Evolutionary conservation across 2,888 invertebrate genomes (phyloP).

Genomic region (Tenthredo livida): DNA sequence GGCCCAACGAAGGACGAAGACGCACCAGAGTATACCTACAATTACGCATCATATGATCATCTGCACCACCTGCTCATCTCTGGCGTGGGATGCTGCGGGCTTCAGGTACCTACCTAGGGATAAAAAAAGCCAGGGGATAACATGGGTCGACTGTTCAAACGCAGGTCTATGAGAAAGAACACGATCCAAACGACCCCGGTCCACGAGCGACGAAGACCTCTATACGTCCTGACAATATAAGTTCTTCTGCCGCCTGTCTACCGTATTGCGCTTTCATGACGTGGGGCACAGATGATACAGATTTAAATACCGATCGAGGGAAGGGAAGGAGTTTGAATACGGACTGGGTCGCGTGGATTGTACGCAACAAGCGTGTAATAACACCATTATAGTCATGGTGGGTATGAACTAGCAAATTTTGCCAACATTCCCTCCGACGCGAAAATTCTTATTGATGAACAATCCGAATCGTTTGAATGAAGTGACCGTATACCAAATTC

Average conservation of each 20-base stretch:
- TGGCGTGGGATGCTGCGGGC: slow-evolving; percentile 63
- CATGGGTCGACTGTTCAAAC: slow-evolving; percentile 40
- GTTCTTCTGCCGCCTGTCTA: slow-evolving; percentile 24
- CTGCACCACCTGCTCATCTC: slow-evolving; percentile 69
- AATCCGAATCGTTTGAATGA: not conserved
- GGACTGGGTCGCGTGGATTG: not conserved
- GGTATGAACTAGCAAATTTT: not conserved
- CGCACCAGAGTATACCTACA: slow-evolving; percentile 24
- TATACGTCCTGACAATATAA: not conserved
- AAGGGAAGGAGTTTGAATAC: not conserved
- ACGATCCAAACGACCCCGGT: not conserved
- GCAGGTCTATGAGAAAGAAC: slow-evolving; percentile 38
- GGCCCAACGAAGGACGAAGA: slow-evolving; percentile 23
- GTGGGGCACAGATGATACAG: not conserved
- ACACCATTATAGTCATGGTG: not conserved
- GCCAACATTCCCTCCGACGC: not conserved
- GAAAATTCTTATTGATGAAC: not conserved
- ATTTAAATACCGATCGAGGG: not conserved
- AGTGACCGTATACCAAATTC: not conserved
- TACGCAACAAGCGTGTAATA: not conserved
- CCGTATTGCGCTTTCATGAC: not conserved
- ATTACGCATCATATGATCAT: slow-evolving; percentile 45
- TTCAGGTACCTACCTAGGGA: slow-evolving; percentile 46
- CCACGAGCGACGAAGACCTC: not conserved
- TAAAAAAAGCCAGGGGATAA: slow-evolving; percentile 42